Conservation (phyloP, 1,140 invertebrate genomes). For the Venturia canescens region DNA sequence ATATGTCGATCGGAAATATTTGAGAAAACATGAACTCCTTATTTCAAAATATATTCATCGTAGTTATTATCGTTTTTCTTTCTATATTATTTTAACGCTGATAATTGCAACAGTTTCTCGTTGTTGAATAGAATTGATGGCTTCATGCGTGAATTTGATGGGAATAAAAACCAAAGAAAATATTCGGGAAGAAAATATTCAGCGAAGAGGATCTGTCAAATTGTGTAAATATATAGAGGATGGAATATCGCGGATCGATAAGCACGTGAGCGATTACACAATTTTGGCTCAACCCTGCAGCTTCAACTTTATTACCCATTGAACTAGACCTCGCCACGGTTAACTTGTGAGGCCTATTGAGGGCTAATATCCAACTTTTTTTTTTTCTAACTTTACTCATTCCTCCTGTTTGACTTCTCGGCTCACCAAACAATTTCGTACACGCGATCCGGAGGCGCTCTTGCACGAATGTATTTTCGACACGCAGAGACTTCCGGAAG, state of each 20-base stretch:
- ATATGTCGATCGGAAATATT: no score
- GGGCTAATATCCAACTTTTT: not conserved
- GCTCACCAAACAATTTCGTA: conserved; percentile 23
- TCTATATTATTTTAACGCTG: no score
- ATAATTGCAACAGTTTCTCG: no score
- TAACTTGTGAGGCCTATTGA: not conserved
- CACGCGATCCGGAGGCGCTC: not conserved
- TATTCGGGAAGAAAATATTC: not conserved
- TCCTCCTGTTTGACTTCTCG: not conserved
- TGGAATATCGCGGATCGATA: not conserved
- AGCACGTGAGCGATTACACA: not conserved
- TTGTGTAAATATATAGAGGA: not conserved
- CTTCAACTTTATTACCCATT: conserved; percentile 18
- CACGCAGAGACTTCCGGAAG: conserved; percentile 17
- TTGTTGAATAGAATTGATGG: no score
- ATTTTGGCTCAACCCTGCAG: not conserved
- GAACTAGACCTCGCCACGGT: conserved; percentile 19
- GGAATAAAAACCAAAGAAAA: not conserved
- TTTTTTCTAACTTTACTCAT: not conserved
- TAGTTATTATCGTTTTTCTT: no score
- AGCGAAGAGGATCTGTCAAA: not conserved
- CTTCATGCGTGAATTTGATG: no score
- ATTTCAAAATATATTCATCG: no score
- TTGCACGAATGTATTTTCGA: conserved; percentile 7
- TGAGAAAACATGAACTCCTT: no score